phyloP scores from a whole-genome alignment of 1,140 invertebrate genomes.

The Papilio glaucus region DNA sequence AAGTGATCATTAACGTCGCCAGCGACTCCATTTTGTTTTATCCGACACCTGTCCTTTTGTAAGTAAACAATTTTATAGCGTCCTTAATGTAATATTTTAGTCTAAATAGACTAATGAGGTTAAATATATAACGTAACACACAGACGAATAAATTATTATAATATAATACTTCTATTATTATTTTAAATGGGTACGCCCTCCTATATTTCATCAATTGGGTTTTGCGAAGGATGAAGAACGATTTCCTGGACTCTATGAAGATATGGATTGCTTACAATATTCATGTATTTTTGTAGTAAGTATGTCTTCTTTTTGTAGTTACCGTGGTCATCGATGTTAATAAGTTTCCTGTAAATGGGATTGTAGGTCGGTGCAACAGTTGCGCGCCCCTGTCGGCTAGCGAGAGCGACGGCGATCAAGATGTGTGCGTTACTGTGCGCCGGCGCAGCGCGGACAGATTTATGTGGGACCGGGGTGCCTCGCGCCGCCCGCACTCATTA shows the following conservation, averaged over 20 bases:
- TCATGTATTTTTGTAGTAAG: neutral
- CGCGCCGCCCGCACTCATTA: conserved; percentile 50
- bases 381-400: conserved; percentile 52
- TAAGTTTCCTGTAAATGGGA: too few relatives aligned
- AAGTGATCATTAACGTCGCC: conserved; percentile 25
- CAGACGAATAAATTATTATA: neutral
- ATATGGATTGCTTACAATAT: neutral
- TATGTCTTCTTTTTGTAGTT: neutral
- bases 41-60: conserved; percentile 23
- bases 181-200: too few relatives aligned
- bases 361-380: conserved; percentile 36
- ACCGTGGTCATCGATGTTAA: neutral
- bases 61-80: conserved; percentile 6
- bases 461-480: conserved; percentile 61
- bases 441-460: conserved; percentile 67
- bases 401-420: conserved; percentile 63
- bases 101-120: neutral
- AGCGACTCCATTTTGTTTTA: conserved; percentile 15
- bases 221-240: too few relatives aligned
- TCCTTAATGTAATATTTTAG: neutral
- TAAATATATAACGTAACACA: neutral
- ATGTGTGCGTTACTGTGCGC: conserved; percentile 73
- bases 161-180: too few relatives aligned
- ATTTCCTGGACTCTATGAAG: neutral
- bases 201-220: too few relatives aligned